phyloP scores from a whole-genome alignment of 2,888 invertebrate genomes.

The Cataglyphis cursor region DNA sequence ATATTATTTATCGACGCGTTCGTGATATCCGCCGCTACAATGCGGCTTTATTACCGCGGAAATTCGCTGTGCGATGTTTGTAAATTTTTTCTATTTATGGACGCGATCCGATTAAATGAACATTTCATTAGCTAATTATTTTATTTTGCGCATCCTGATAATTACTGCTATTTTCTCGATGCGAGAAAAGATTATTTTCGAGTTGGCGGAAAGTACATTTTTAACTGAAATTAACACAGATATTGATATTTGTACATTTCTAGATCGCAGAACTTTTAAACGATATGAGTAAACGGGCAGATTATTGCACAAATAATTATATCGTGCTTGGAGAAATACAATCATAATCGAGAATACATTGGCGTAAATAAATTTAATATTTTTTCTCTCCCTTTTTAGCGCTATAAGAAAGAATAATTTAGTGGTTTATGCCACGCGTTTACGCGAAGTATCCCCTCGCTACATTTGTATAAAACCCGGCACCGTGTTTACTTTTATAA shows the following conservation, averaged over 20 bases:
- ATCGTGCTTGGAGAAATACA: neutral
- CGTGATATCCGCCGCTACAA: neutral
- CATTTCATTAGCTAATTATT: neutral
- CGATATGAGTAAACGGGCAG: neutral
- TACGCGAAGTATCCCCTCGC: constrained; percentile 25
- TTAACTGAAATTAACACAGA: neutral
- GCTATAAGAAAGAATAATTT: neutral
- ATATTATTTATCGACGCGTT: constrained; percentile 47
- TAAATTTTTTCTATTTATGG: neutral
- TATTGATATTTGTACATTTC: neutral
- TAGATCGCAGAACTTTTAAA: neutral
- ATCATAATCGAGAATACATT: neutral
- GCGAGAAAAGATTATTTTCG: neutral
- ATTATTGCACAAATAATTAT: neutral
- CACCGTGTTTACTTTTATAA: constrained; percentile 34
- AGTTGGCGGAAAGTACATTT: neutral
- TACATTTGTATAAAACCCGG: constrained; percentile 6
- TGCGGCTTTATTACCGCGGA: no score
- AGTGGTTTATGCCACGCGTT: neutral
- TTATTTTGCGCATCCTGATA: neutral
- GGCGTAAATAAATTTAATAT: neutral
- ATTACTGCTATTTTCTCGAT: neutral
- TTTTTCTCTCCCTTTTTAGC: neutral
- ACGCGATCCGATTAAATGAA: neutral
- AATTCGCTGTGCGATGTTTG: neutral